These are phyloP conservation scores for Sycophila sp. DNA, from an alignment of 1,140 invertebrate genomes.

Conservation along the genomic window DNA sequence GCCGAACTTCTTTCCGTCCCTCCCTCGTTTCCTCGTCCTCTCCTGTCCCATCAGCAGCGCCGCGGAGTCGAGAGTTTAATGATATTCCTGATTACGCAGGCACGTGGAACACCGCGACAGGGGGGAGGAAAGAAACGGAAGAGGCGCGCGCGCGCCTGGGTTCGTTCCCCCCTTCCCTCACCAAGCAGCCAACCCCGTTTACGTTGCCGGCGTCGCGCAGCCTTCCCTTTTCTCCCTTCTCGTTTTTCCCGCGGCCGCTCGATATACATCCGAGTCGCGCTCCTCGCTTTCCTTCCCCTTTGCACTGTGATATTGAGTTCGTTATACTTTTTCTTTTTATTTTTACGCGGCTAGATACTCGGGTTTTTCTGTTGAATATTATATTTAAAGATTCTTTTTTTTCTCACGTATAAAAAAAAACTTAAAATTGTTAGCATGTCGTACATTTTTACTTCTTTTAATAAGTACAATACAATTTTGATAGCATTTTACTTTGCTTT, in stretches of 20 bases:
- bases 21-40: neutral
- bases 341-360: neutral
- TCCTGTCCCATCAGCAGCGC: too few species aligned
- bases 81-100: constrained; percentile 64
- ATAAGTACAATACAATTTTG: too few species aligned
- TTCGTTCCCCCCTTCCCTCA: constrained; percentile 43
- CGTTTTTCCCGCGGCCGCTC: neutral
- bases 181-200: constrained; percentile 41
- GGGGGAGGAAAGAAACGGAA: too few species aligned
- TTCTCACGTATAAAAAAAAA: too few species aligned
- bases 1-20: neutral
- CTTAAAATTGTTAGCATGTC: too few species aligned
- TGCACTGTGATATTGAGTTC: neutral
- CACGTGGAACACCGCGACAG: constrained; percentile 43
- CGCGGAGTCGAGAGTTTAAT: constrained; percentile 62
- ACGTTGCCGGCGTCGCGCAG: too few species aligned
- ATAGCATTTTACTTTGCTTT: too few species aligned
- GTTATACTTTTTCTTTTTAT: neutral
- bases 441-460: too few species aligned
- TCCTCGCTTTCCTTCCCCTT: neutral
- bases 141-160: neutral
- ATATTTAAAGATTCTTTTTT: too few species aligned
- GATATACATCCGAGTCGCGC: neutral
- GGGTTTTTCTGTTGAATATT: too few species aligned
- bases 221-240: neutral